Conservation (phyloP, 2,888 invertebrate genomes). For the Neoscelio sp. region DNA sequence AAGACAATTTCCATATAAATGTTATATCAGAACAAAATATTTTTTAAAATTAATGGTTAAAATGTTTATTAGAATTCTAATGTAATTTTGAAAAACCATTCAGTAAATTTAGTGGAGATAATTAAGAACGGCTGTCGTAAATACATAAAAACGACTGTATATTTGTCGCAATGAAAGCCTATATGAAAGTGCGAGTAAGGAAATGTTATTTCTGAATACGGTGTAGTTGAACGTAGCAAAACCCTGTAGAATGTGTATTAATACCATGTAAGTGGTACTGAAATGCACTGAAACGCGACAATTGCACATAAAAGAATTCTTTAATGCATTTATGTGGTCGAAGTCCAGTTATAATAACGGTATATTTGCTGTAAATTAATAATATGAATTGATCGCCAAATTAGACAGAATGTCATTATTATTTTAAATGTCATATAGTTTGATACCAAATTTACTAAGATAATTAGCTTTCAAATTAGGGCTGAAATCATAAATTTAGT, state of each 20-base stretch:
- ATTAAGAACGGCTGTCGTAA: conserved; percentile 11
- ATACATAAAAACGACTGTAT: conserved; percentile 28
- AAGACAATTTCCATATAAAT: too few relatives aligned
- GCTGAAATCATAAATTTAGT: too few relatives aligned
- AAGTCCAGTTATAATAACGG: conserved; percentile 65
- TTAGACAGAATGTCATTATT: conserved; percentile 56
- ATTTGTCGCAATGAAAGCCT: conserved; percentile 68
- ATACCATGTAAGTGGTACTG: conserved; percentile 15
- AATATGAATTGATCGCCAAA: conserved; percentile 55
- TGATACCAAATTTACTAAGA: background rate
- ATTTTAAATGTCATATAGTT: conserved; percentile 36
- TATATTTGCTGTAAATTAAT: conserved; percentile 50
- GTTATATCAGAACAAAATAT: too few relatives aligned
- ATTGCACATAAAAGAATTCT: conserved; percentile 37
- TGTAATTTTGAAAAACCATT: too few relatives aligned
- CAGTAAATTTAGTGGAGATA: background rate
- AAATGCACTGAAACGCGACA: conserved; percentile 48
- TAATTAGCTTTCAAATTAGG: too few relatives aligned
- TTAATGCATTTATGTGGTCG: conserved; percentile 26
- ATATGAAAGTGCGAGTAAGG: conserved; percentile 80
- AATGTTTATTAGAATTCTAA: too few relatives aligned
- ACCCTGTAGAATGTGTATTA: conserved; percentile 74
- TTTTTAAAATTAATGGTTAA: too few relatives aligned
- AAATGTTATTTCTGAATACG: conserved; percentile 77
- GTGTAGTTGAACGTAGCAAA: conserved; percentile 70